These are phyloP conservation scores for Cyphomyrmex costatus DNA, from an alignment of 1,140 invertebrate genomes.

Conservation along the genomic window DNA sequence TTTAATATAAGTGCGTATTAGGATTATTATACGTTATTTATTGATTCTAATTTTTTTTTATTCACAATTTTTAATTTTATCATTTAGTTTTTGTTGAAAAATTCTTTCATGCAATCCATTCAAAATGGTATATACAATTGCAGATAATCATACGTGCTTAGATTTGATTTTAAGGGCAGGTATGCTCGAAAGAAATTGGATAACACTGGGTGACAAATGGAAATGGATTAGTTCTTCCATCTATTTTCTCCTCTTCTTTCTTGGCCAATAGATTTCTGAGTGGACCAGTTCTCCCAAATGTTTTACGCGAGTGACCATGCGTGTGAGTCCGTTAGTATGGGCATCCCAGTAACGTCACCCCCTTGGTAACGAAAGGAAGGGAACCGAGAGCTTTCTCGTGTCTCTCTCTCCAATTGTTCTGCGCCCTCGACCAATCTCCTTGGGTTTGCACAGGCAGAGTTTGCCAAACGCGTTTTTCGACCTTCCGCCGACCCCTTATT, in stretches of 20 bases:
- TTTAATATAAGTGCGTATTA: neutral
- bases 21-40: neutral
- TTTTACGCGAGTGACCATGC: slow-evolving; percentile 45
- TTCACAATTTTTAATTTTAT: neutral
- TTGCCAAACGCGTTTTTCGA: slow-evolving; percentile 62
- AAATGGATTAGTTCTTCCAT: slow-evolving; percentile 64
- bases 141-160: slow-evolving; percentile 16
- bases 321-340: slow-evolving; percentile 30
- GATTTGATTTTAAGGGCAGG: slow-evolving; percentile 60
- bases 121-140: slow-evolving; percentile 32
- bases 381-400: slow-evolving; percentile 84
- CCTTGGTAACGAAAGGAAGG: slow-evolving; percentile 69
- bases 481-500: slow-evolving; percentile 45
- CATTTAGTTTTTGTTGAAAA: slow-evolving; percentile 58
- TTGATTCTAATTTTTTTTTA: neutral
- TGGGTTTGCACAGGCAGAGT: slow-evolving; percentile 43
- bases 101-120: slow-evolving; percentile 24
- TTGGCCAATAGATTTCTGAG: too few relatives aligned
- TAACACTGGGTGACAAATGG: slow-evolving; percentile 63
- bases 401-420: slow-evolving; percentile 74
- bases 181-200: slow-evolving; percentile 30
- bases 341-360: slow-evolving; percentile 47
- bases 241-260: too few relatives aligned
- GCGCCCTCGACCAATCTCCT: slow-evolving; percentile 78
- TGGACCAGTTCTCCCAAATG: slow-evolving; percentile 48